A percentile compares a stretch with the other conserved stretches of the same genome.
These are phyloP conservation scores for Notarius quadriscutis DNA, from an alignment of 2,113 vertebrate species.

Conservation along the genomic window DNA sequence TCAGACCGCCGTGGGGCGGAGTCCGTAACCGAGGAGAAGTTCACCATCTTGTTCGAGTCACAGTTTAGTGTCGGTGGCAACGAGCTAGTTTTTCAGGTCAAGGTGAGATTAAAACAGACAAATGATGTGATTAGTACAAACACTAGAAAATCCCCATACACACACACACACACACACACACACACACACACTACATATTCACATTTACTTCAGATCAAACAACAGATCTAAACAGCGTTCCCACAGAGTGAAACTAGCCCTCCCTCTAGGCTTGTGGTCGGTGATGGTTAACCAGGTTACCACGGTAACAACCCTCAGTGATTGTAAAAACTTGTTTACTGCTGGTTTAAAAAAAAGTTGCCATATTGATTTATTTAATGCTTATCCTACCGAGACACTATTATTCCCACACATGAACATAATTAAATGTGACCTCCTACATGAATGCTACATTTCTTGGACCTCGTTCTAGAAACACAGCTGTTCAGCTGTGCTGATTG, in stretches of 20 bases:
- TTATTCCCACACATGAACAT: background rate
- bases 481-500: background rate
- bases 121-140: conserved; percentile 15
- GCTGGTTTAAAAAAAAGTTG: no score
- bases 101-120: conserved; percentile 72
- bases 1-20: conserved; percentile 91
- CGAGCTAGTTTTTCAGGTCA: conserved; percentile 95
- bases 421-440: background rate
- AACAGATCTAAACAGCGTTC: background rate
- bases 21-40: conserved; percentile 96
- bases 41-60: conserved; percentile 95
- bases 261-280: background rate
- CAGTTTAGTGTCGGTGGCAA: conserved; percentile 96
- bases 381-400: background rate
- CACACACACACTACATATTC: background rate
- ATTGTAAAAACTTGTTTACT: background rate
- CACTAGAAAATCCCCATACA: background rate
- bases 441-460: background rate
- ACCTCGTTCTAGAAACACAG: background rate
- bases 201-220: background rate
- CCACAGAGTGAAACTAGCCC: background rate
- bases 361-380: background rate
- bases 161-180: background rate
- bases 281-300: background rate
- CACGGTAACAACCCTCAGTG: background rate